These are phyloP conservation scores for Teleiodes luculella DNA, from an alignment of 2,888 invertebrate genomes.

Conservation along the genomic window DNA sequence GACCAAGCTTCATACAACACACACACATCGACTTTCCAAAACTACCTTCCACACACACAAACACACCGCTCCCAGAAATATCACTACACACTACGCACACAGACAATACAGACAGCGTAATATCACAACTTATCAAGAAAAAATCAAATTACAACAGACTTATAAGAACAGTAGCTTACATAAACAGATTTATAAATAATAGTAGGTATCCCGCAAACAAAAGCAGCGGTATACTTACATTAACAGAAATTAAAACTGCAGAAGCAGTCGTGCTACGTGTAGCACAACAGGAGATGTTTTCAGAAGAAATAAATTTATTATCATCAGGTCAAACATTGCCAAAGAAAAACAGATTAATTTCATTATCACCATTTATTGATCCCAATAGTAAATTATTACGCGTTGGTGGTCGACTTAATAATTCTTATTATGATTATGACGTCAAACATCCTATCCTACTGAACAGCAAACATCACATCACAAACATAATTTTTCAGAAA, in stretches of 20 bases:
- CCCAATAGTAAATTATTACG: too few relatives aligned
- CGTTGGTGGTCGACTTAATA: conserved; percentile 1
- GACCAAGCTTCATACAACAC: conserved; percentile 18
- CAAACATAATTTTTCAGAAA: neutral
- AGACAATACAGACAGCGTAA: too few relatives aligned
- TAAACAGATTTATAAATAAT: conserved; percentile 17
- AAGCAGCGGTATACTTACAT: too few relatives aligned
- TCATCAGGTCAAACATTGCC: conserved; percentile 12
- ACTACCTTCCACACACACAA: neutral
- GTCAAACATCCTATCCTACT: conserved; percentile 5
- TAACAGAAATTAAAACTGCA: too few relatives aligned
- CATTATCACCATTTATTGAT: conserved; percentile 18
- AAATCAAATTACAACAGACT: too few relatives aligned
- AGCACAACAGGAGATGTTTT: conserved; percentile 17
- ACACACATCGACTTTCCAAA: neutral
- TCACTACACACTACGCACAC: conserved; percentile 4
- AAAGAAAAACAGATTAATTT: conserved; percentile 15
- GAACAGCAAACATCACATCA: neutral
- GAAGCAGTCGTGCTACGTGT: conserved; percentile 12
- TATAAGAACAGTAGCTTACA: too few relatives aligned
- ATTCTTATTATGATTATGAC: neutral
- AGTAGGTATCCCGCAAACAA: conserved; percentile 14
- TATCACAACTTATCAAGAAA: conserved; percentile 12
- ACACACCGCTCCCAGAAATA: neutral
- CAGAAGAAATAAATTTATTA: conserved; percentile 7